phyloP scores from a whole-genome alignment of 2,113 vertebrate genomes.

The Lasiurus cinereus region DNA sequence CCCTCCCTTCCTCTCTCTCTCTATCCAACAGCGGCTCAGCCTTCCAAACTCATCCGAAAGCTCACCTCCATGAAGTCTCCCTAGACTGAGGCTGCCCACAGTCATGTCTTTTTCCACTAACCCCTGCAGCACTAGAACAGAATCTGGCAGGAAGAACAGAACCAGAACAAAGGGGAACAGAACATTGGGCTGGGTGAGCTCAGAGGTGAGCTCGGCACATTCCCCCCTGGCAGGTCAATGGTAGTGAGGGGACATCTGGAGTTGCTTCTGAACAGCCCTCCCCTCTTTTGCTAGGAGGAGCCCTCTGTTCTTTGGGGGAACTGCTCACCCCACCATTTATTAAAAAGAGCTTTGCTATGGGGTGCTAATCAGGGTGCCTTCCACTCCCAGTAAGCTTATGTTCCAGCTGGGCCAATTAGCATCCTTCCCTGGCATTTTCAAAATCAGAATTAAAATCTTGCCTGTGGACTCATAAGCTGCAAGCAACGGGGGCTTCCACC shows the following conservation, averaged over 20 bases:
- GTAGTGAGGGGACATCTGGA: neutral
- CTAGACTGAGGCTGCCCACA: neutral
- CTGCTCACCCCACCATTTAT: neutral
- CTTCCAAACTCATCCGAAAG: neutral
- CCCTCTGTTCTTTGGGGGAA: neutral
- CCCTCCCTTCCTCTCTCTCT: neutral
- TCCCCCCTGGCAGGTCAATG: neutral
- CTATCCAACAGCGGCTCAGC: neutral
- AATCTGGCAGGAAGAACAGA: constrained; percentile 19
- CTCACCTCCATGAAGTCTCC: constrained; percentile 69
- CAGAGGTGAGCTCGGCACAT: constrained; percentile 3
- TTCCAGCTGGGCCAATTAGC: neutral
- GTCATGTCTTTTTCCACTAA: constrained; percentile 55
- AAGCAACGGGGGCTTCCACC: neutral
- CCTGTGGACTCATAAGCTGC: neutral
- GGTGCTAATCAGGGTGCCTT: neutral
- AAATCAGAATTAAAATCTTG: neutral
- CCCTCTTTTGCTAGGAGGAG: neutral
- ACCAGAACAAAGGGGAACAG: constrained; percentile 51
- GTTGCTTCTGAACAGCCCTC: neutral
- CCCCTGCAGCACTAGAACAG: neutral
- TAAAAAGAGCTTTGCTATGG: neutral
- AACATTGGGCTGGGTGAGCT: constrained; percentile 4
- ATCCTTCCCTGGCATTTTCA: neutral
- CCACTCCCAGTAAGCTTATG: neutral